phyloP scores from a whole-genome alignment of 1,140 invertebrate genomes.

The Papilio machaon region DNA sequence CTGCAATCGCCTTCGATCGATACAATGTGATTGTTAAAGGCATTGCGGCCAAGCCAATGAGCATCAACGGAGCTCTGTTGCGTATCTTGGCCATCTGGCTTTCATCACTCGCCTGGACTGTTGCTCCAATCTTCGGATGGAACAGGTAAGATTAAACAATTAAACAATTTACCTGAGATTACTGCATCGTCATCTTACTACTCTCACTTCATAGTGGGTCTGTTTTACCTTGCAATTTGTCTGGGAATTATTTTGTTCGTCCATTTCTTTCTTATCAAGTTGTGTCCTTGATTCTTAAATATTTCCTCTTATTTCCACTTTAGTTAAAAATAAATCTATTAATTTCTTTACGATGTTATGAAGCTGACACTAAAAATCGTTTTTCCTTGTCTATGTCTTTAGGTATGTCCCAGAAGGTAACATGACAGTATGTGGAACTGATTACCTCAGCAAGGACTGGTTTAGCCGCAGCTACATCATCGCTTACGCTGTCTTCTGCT shows the following conservation, averaged over 20 bases:
- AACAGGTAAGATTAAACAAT: constrained; percentile 79
- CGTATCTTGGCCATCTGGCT: constrained; percentile 87
- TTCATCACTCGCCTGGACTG: constrained; percentile 86
- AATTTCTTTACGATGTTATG: neutral
- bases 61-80: constrained; percentile 85
- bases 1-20: constrained; percentile 91
- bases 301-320: neutral
- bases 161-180: constrained; percentile 48
- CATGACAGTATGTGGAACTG: constrained; percentile 91
- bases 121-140: constrained; percentile 88
- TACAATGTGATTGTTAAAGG: constrained; percentile 94
- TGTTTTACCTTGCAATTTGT: neutral
- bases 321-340: neutral
- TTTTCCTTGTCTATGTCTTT: neutral
- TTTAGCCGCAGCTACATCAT: constrained; percentile 85
- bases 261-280: too few relatives aligned
- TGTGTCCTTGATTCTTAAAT: neutral
- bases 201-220: neutral
- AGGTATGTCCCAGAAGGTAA: constrained; percentile 92
- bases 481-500: constrained; percentile 84
- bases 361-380: neutral
- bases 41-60: constrained; percentile 86
- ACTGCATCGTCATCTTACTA: neutral
- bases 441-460: constrained; percentile 87
- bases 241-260: too few relatives aligned